Conservation (phyloP, 2,888 invertebrate species). For the Euplexia lucipara region DNA sequence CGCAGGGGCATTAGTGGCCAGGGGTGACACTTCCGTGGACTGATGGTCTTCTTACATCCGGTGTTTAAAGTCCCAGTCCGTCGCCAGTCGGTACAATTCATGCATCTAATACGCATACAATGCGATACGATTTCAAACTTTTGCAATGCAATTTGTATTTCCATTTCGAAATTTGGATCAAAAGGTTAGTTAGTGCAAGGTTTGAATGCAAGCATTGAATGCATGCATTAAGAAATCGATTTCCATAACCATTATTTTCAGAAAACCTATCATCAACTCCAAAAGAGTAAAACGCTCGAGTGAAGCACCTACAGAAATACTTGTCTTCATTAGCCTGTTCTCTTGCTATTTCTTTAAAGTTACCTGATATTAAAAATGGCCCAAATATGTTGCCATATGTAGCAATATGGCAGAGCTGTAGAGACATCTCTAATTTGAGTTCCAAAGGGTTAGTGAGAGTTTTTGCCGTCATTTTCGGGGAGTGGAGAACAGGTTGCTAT, state of each 20-base stretch:
- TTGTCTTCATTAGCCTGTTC: neutral
- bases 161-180: conserved; percentile 18
- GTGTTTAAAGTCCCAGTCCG: conserved; percentile 32
- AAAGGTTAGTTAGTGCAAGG: conserved; percentile 15
- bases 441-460: conserved; percentile 84
- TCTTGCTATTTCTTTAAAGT: neutral
- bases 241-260: conserved; percentile 5
- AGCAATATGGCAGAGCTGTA: conserved; percentile 46
- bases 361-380: conserved; percentile 10
- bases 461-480: conserved; percentile 81
- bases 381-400: conserved; percentile 16
- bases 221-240: conserved; percentile 13
- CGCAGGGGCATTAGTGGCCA: conserved; percentile 56
- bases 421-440: conserved; percentile 52
- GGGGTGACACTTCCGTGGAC: conserved; percentile 69
- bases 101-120: conserved; percentile 36
- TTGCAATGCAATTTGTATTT: conserved; percentile 46
- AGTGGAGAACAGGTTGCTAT: conserved; percentile 80
- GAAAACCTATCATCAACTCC: neutral
- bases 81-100: conserved; percentile 23
- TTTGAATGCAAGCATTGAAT: conserved; percentile 33
- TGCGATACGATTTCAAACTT: conserved; percentile 17
- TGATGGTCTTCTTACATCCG: conserved; percentile 69
- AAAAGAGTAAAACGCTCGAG: neutral
- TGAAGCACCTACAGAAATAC: neutral